These are phyloP conservation scores for Meganola albula DNA, from an alignment of 2,888 invertebrate genomes.

Conservation along the genomic window DNA sequence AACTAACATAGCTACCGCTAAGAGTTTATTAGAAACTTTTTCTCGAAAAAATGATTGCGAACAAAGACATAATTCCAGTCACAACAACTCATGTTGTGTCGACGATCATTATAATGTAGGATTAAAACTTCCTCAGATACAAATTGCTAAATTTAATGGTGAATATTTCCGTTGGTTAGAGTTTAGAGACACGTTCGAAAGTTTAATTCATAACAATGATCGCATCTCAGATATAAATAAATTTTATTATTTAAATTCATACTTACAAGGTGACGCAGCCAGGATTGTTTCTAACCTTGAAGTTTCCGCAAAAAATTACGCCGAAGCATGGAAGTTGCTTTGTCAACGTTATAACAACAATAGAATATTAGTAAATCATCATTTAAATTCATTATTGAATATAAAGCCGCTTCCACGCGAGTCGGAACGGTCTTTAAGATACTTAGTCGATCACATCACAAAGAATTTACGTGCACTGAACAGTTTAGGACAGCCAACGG, in stretches of 20 bases:
- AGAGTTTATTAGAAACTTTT: slow-evolving; percentile 11
- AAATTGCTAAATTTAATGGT: slow-evolving; percentile 23
- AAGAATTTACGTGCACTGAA: slow-evolving; percentile 25
- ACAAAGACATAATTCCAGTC: slow-evolving; percentile 1
- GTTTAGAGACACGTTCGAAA: slow-evolving; percentile 20
- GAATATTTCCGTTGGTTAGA: slow-evolving; percentile 23
- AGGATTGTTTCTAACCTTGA: slow-evolving; percentile 19
- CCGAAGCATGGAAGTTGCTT: slow-evolving; percentile 22
- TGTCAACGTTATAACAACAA: slow-evolving; percentile 22
- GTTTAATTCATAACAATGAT: slow-evolving; percentile 4
- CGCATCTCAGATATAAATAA: slow-evolving; percentile 21
- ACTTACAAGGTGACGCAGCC: slow-evolving; percentile 23
- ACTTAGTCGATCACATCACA: slow-evolving; percentile 21
- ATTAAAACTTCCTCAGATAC: slow-evolving; percentile 19
- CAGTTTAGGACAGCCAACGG: slow-evolving; percentile 21
- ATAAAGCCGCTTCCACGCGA: slow-evolving; percentile 14
- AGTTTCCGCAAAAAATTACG: slow-evolving; percentile 19
- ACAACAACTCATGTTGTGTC: slow-evolving; percentile 4
- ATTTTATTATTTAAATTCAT: slow-evolving; percentile 19
- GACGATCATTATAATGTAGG: slow-evolving; percentile 11
- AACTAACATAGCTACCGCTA: slow-evolving; percentile 15
- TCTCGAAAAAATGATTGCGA: neutral
- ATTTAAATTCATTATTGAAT: slow-evolving; percentile 18
- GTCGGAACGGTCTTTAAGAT: slow-evolving; percentile 16
- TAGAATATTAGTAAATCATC: slow-evolving; percentile 8